Base-by-base conservation (phyloP, 30 jellyfish, hydroid and myxozoan species). In the Sanderia malayensis region DNA sequence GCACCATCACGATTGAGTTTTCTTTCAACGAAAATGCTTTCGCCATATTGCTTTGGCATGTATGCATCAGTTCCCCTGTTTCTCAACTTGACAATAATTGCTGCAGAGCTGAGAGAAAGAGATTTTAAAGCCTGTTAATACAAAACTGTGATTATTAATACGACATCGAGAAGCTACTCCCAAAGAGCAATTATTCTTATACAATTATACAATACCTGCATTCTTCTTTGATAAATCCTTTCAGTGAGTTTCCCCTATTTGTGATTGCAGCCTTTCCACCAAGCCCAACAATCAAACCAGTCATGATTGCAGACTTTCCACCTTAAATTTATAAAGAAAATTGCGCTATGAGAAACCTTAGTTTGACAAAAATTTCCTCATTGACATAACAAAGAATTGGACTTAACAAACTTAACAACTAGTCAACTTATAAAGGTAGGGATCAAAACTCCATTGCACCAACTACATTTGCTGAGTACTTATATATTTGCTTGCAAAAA, bases 221-320 rank as follows among this genome's bases (percentile, higher is more conserved):
- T 9, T 82, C 95, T 64, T 81, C 96, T 47, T 93, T 93, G 37
- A 93, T 93, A 53, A 93, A 86, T 10, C 89, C 94, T 70, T 81
- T 93, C 57, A 93, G 46, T 2, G 95, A 78, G 46, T 55, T 93
- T 19, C 96, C 99, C n/a, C 99, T 73, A 69, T 69, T 81, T n/a
- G 99, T 86, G 17, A 82, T 86, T 27, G 90, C 74, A 47, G 99
- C 99, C 61, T 86, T 85, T 32, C 97, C 99, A 52, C 99, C 99
- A 41, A 93, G 95, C 0, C 95, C 99, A 64, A 93, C 95, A 44
- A 93, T 72, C 71, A 93, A 28, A 8, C 90, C 99, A 8, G 99
- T 82, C 81, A 93, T 59, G 0, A 93, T 81, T 2, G 99, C 99
- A 69, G 98, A 87, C 49, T 93, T 93, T 25, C 99, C 99, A 93